phyloP scores from a whole-genome alignment of 2,113 vertebrate species.

The Aegypius monachus region DNA sequence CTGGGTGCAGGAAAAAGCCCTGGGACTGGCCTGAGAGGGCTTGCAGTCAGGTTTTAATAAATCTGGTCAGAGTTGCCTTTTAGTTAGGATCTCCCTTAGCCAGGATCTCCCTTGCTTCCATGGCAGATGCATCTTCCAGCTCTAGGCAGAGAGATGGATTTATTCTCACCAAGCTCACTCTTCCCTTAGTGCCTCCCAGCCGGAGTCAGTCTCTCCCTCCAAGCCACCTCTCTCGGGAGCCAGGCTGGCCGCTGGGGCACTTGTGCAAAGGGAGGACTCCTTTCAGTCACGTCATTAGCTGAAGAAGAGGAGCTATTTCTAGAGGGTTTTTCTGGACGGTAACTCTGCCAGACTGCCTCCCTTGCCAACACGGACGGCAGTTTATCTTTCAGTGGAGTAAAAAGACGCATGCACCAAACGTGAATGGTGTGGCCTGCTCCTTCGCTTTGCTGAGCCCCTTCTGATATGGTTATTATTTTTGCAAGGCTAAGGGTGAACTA shows the following conservation, averaged over 20 bases:
- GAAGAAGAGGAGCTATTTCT: constrained; percentile 16
- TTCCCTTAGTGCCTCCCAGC: not conserved
- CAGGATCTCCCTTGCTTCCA: not conserved
- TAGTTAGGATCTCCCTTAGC: not conserved
- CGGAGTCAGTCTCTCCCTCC: not conserved
- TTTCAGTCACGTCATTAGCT: not conserved
- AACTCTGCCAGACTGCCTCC: not conserved
- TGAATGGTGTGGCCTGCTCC: not conserved
- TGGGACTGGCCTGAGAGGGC: not conserved
- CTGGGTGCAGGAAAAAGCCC: not conserved
- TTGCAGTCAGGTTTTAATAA: not conserved
- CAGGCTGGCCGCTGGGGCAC: not conserved
- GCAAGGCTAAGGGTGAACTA: not conserved
- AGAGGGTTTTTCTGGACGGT: not conserved
- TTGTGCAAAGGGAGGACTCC: not conserved
- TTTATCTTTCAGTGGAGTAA: not conserved
- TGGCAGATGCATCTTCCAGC: not conserved
- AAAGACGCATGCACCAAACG: fast-evolving
- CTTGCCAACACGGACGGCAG: not conserved
- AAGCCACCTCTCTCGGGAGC: not conserved
- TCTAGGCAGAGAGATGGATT: not conserved
- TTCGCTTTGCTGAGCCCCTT: not conserved
- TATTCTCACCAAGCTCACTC: not conserved
- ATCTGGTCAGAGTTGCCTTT: not conserved
- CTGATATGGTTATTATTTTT: not conserved